A percentile compares a stretch with the other conserved stretches of the same genome.
phyloP scores from a whole-genome alignment of 2,888 invertebrate genomes.

The Chironomus riparius region DNA sequence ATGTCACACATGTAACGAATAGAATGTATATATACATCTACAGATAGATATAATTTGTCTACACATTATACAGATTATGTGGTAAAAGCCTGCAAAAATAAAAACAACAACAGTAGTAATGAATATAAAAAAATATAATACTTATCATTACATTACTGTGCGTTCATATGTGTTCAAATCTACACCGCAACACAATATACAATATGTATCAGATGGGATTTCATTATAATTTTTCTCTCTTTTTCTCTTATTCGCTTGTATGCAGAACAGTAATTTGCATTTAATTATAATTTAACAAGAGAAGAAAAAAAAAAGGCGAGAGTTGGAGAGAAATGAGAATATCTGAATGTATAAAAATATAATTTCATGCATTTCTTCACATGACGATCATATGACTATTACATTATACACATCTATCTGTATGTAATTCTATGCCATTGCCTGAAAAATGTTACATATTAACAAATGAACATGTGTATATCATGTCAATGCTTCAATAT shows the following conservation, averaged over 20 bases:
- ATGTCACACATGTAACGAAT: constrained; percentile 19
- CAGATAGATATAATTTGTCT: not conserved
- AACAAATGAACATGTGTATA: no score
- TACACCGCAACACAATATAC: not conserved
- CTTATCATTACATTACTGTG: not conserved
- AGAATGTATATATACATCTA: not conserved
- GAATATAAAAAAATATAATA: not conserved
- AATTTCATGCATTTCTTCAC: constrained; percentile 11
- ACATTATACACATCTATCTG: not conserved
- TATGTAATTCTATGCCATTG: not conserved
- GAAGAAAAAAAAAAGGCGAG: not conserved
- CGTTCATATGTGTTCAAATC: not conserved
- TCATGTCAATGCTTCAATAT: no score
- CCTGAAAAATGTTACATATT: not conserved
- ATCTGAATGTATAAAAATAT: not conserved
- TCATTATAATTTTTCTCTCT: not conserved
- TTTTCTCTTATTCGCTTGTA: no score
- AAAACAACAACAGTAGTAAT: not conserved
- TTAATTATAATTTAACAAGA: not conserved
- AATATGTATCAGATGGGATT: constrained; percentile 1
- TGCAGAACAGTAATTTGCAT: not conserved
- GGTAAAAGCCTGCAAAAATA: constrained; percentile 1
- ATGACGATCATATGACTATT: constrained; percentile 5
- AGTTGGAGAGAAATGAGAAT: not conserved
- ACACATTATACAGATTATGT: not conserved